These are phyloP conservation scores for Dipus sagitta DNA, from an alignment of 2,797 vertebrate species.

Conservation along the genomic window DNA sequence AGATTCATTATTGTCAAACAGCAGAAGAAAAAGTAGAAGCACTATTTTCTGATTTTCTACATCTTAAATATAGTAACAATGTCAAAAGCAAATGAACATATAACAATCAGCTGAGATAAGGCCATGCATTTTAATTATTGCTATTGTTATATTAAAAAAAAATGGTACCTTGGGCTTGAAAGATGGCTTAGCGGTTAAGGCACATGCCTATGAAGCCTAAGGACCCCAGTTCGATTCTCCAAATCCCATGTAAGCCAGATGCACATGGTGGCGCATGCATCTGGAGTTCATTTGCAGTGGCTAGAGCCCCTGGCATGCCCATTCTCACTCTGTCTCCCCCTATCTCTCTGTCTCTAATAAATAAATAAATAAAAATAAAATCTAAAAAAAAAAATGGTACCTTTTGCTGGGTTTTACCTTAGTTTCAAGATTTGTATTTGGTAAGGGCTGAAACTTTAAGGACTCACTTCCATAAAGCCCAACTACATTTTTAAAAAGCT, in stretches of 20 bases:
- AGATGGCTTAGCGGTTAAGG: no score
- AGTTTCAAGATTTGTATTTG: slow-evolving; percentile 34
- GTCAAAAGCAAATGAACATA: slow-evolving; percentile 19
- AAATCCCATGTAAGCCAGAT: no score
- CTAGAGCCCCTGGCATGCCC: no score
- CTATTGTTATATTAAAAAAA: neutral
- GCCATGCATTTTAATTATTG: neutral
- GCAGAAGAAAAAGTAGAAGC: neutral
- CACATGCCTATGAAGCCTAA: no score
- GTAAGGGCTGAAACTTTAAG: neutral
- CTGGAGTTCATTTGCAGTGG: no score
- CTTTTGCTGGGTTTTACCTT: neutral
- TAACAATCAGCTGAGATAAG: slow-evolving; percentile 19
- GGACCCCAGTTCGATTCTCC: no score
- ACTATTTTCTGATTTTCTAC: neutral
- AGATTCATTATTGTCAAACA: neutral
- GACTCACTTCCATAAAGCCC: neutral
- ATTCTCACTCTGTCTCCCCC: no score
- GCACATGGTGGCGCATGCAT: no score
- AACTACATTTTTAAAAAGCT: neutral
- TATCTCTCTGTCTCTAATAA: no score
- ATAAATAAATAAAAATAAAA: no score
- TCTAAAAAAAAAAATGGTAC: neutral
- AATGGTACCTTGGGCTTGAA: neutral
- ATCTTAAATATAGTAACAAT: slow-evolving; percentile 46